Percentiles rank a stretch among this genome's conserved stretches.
Conservation (phyloP, 1,140 invertebrate genomes). For the Drosophila ercepeae region DNA sequence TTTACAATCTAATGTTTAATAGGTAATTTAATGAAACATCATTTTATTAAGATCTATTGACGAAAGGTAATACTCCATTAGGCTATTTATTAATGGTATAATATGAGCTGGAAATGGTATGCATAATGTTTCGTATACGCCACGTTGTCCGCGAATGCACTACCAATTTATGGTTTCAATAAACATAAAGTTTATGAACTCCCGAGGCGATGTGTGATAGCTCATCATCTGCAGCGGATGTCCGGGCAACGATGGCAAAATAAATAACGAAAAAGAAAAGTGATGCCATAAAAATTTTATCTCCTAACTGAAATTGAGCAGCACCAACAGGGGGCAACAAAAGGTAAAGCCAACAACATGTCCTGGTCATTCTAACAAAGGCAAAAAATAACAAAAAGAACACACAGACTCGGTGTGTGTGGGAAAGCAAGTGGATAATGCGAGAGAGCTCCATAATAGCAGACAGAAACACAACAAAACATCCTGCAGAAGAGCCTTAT, state of each 20-base stretch:
- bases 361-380: conserved; percentile 57
- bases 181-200: conserved; percentile 82
- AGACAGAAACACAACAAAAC: conserved; percentile 12
- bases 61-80: neutral
- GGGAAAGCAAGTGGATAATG: conserved; percentile 70
- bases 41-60: neutral
- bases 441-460: conserved; percentile 58
- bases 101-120: neutral
- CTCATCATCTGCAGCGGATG: conserved; percentile 72
- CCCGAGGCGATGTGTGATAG: conserved; percentile 68
- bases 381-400: conserved; percentile 1
- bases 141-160: conserved; percentile 33
- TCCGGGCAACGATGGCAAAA: conserved; percentile 42
- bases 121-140: conserved; percentile 52
- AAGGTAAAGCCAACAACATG: conserved; percentile 39
- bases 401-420: conserved; percentile 44
- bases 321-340: conserved; percentile 51
- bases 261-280: conserved; percentile 80
- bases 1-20: neutral
- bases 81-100: conserved; percentile 3
- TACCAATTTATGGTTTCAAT: conserved; percentile 78
- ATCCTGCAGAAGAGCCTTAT: conserved; percentile 26
- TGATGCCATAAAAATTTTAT: conserved; percentile 80
- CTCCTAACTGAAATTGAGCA: conserved; percentile 80
- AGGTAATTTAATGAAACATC: neutral